Evolutionary conservation across 2,797 vertebrate genomes (phyloP), one percentile per base, ranked within the genome.

Genomic region (Sebastes glaucus): DNA sequence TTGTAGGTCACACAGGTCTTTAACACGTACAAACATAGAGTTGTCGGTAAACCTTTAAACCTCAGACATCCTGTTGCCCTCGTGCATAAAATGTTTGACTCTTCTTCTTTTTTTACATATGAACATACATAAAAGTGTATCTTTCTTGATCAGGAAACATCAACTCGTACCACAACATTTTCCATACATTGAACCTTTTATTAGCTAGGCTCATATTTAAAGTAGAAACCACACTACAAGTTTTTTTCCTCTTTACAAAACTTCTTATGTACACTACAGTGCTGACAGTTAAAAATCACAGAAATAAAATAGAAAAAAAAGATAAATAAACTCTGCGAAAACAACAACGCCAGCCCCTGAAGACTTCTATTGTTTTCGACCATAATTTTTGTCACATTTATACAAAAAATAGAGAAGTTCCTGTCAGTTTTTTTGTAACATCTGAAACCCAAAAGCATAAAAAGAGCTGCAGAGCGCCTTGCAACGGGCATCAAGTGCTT

Each of bases 211-310:
- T 97, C 98, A 97, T 96, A 96, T 97, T 97, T 97, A 96, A 92
- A 97, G 96, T 99, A 99, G 96, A 99, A 99, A 99, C 97, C 97
- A 98, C 97, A 97, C 97, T 97, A 98, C 97, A 97, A 96, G 93
- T 84, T 92, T 84, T 92, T 81, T 83, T 88, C 89, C 96, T 91
- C 90, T 93, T 97, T 96, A 96, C 93, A 95, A 95, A 97, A 97
- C 96, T 87, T 87, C 81, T 96, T 98, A 98, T 98, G 96, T 98
- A 98, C 97, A 98, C 97, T 97, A 99, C 97, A 98, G 97, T 98
- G 97, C 97, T 97, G 97, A 98, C 97, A 96, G 96, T 97, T 96
- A 94, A 96, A 97, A 96, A 89, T 82, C 87, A 90, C 90, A 90
- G 84, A 95, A 94, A 88, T 69, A 91, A 92, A 89, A 81, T 60